Percentiles rank a stretch among this genome's conserved stretches.
These are phyloP conservation scores for Heteractis magnifica DNA, from an alignment of 92 coral and sea anemone species.

Conservation along the genomic window DNA sequence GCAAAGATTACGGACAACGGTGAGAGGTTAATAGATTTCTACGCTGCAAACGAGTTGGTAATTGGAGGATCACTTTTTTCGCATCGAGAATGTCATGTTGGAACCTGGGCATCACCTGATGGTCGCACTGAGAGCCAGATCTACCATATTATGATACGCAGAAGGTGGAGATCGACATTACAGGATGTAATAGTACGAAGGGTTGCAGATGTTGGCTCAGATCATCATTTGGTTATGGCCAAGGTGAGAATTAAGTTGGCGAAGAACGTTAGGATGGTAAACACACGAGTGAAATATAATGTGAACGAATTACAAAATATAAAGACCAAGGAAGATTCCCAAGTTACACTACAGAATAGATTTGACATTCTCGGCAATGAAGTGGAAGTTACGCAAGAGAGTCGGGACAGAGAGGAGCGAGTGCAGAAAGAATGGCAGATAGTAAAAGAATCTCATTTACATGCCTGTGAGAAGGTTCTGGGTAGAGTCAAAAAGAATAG, in stretches of 20 bases:
- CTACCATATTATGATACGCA: conserved; percentile 6
- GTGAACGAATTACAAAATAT: too few relatives aligned
- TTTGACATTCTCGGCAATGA: too few relatives aligned
- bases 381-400: too few relatives aligned
- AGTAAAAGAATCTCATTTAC: neutral
- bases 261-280: too few relatives aligned
- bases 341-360: too few relatives aligned
- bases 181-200: conserved; percentile 19
- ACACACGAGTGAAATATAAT: too few relatives aligned
- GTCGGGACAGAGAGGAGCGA: too few relatives aligned
- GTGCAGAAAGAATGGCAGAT: too few relatives aligned
- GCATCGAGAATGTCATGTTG: conserved; percentile 25
- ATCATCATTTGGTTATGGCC: conserved; percentile 15
- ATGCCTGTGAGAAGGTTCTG: conserved; percentile 10
- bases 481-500: neutral
- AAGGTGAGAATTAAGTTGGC: too few relatives aligned
- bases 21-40: conserved; percentile 28
- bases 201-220: conserved; percentile 27
- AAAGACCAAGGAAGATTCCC: too few relatives aligned
- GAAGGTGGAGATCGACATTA: conserved; percentile 30
- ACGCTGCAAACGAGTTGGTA: conserved; percentile 32
- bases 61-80: conserved; percentile 35
- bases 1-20: conserved; percentile 33
- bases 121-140: conserved; percentile 30
- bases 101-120: conserved; percentile 35